These are phyloP conservation scores for Masticophis lateralis DNA, from an alignment of 2,797 vertebrate species.

Conservation along the genomic window DNA sequence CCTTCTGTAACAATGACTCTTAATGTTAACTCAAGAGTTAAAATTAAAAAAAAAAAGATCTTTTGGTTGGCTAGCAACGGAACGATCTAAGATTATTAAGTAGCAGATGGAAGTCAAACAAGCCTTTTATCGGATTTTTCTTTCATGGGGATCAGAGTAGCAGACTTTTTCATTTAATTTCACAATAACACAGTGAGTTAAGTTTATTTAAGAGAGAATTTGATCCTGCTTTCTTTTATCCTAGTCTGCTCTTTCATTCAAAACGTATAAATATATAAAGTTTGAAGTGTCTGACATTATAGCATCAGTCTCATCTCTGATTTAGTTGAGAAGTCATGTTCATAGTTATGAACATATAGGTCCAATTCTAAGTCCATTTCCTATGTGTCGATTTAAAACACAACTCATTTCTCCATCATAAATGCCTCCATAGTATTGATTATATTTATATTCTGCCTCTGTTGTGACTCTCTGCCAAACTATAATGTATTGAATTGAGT, in stretches of 20 bases:
- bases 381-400: background rate
- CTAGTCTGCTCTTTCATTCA: background rate
- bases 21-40: background rate
- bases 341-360: background rate
- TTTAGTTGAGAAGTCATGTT: background rate
- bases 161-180: background rate
- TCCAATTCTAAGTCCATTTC: background rate
- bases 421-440: background rate
- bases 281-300: background rate
- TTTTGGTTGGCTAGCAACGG: background rate
- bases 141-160: background rate
- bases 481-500: background rate
- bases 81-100: background rate
- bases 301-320: background rate
- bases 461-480: background rate
- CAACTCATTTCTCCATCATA: background rate
- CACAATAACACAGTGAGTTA: background rate
- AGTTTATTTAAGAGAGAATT: background rate
- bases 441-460: background rate
- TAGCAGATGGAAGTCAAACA: background rate
- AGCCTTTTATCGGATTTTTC: background rate
- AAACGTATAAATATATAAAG: background rate
- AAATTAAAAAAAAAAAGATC: background rate
- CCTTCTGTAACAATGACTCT: background rate
- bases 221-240: background rate